Base-by-base conservation (phyloP, 1,140 invertebrate genomes). In the Euschistus heros region DNA sequence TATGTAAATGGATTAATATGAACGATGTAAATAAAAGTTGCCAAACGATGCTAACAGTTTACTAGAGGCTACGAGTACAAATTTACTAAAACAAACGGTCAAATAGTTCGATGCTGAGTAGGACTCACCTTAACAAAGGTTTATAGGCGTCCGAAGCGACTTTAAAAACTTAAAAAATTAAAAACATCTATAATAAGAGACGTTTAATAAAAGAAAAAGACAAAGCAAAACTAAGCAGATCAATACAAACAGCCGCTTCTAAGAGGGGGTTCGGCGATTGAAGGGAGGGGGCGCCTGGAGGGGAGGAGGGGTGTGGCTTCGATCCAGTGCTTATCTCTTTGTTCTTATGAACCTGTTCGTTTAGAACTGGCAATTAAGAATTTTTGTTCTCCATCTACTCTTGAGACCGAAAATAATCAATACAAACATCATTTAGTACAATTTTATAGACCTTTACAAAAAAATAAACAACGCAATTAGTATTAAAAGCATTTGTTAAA, bases 171-270 rank as follows among this genome's bases (percentile, higher is more conserved):
- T 61, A 42, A 42, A 61, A 61, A 61, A 61, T 61, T 37, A 42
- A 37, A 61, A 18, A 18, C 54, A 57, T 57, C 54, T 61, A 61
- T 18, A 42, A 44, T 18, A 61, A 61, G n/a, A 26, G 18, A 17
- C 2, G 6, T 37, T 4, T 22, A 33, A 18, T 37, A 44, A 20
- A 37, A 61, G 26, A 20, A 44, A 42, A 61, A 61, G 59, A 61
- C 59, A 61, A 61, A 61, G 59, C 27, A 37, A 61, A 61, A 54
- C 27, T 18, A 61, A 61, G 59, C 59, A 6, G 59, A 61, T 61
- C 59, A 61, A 61, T 61, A 61, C 59, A 44, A 44, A 33, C 59
- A 20, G 30, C 26, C 59, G 26, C 30, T 18, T 18, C 3, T n/a
- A 8, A 15, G 33, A 2, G 33, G 30, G 59, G 59, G 33, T 4